These are phyloP conservation scores for Leptobrachium leishanense DNA, from an alignment of 2,113 vertebrate species.

Conservation along the genomic window DNA sequence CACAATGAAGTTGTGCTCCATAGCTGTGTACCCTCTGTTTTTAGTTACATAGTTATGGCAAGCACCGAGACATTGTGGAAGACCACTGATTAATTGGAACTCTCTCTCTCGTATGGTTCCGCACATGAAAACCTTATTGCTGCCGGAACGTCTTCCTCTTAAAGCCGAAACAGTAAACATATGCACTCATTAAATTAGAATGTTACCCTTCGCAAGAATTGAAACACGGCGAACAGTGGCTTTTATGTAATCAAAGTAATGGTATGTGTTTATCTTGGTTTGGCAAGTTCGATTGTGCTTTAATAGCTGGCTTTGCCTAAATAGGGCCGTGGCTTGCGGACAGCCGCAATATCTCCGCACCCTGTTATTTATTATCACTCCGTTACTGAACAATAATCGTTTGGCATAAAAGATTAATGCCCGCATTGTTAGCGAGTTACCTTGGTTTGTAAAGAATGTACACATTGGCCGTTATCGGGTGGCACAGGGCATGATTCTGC, in stretches of 20 bases:
- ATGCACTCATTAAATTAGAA: constrained; percentile 83
- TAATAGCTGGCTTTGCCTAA: constrained; percentile 83
- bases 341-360: constrained; percentile 78
- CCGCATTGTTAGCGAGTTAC: constrained; percentile 70
- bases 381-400: constrained; percentile 76
- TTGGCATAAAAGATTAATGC: constrained; percentile 81
- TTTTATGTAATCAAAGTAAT: constrained; percentile 85
- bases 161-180: constrained; percentile 79
- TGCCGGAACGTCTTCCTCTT: constrained; percentile 78
- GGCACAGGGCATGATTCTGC: constrained; percentile 11
- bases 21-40: background rate
- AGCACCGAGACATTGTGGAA: constrained; percentile 39
- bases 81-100: constrained; percentile 73
- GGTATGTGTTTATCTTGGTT: constrained; percentile 89
- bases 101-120: constrained; percentile 64
- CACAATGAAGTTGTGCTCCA: background rate
- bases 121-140: constrained; percentile 77
- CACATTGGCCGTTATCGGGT: constrained; percentile 46
- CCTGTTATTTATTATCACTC: constrained; percentile 79
- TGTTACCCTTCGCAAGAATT: constrained; percentile 80
- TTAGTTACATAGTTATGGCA: background rate
- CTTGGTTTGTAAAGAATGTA: constrained; percentile 70
- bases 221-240: constrained; percentile 70
- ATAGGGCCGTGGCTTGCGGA: constrained; percentile 80
- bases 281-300: constrained; percentile 80